Conservation (phyloP, 2,888 invertebrate genomes). For the Hyposoter didymator region DNA sequence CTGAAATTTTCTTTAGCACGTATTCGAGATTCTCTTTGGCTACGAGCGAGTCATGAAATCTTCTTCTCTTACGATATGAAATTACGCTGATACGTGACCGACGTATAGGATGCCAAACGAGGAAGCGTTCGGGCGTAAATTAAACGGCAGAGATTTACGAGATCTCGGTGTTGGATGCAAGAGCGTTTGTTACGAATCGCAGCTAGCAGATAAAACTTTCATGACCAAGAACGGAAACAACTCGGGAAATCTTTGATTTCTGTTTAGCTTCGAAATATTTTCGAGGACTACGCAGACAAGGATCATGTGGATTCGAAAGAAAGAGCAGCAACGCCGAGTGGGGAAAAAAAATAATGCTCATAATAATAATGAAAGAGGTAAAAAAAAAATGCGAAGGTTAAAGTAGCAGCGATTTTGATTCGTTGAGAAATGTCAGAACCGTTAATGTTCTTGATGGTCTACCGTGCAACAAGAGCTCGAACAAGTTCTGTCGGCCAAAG, state of each 20-base stretch:
- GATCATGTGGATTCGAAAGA: background rate
- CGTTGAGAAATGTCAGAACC: conserved; percentile 30
- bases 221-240: background rate
- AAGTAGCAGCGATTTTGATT: conserved; percentile 23
- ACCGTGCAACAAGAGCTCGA: conserved; percentile 11
- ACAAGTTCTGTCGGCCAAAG: conserved; percentile 5
- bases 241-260: background rate
- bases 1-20: conserved; percentile 60
- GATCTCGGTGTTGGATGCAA: background rate
- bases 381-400: background rate
- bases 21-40: conserved; percentile 39
- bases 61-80: conserved; percentile 29
- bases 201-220: background rate
- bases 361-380: background rate
- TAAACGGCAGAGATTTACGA: conserved; percentile 3
- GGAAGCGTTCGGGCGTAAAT: conserved; percentile 27
- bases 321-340: background rate
- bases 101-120: conserved; percentile 14
- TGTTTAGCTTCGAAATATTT: background rate
- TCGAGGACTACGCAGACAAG: background rate
- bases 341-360: background rate
- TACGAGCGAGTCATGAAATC: conserved; percentile 49
- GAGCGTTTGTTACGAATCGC: background rate
- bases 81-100: conserved; percentile 35
- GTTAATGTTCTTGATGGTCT: conserved; percentile 32